These are phyloP conservation scores for Halocynthia aurantium DNA, from an alignment of 23 tunicate genomes.

Conservation along the genomic window DNA sequence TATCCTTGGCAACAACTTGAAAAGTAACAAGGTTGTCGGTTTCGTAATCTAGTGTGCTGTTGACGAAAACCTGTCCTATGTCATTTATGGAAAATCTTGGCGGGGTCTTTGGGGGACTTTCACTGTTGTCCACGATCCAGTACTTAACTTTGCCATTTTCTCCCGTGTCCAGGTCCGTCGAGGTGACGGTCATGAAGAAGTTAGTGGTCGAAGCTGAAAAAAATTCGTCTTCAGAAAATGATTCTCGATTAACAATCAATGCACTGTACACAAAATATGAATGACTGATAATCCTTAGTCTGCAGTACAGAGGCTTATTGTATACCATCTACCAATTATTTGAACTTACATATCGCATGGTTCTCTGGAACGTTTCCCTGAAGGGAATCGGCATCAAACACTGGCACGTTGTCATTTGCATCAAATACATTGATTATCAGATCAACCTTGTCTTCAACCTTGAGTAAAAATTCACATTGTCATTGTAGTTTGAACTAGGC, in stretches of 20 bases:
- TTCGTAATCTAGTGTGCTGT: constrained; percentile 41
- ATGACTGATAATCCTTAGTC: too few species aligned
- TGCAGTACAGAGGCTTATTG: too few species aligned
- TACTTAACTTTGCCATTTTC: not conserved
- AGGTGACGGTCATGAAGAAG: constrained; percentile 1
- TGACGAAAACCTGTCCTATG: constrained; percentile 32
- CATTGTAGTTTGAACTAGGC: too few species aligned
- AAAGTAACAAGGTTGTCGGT: constrained; percentile 33
- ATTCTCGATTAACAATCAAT: too few species aligned
- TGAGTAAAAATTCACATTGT: not conserved
- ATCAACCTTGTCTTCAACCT: constrained; percentile 10
- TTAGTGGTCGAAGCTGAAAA: not conserved
- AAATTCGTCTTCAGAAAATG: too few species aligned
- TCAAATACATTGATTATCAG: constrained; percentile 34
- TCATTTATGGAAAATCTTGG: constrained; percentile 8
- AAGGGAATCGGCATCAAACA: constrained; percentile 31
- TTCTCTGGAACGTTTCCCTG: constrained; percentile 40
- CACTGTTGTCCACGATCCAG: constrained; percentile 3
- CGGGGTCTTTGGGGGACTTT: not conserved
- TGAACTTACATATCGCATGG: not conserved
- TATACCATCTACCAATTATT: too few species aligned
- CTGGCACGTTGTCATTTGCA: constrained; percentile 59
- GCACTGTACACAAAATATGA: too few species aligned
- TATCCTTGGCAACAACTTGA: constrained; percentile 55
- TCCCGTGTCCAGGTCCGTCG: not conserved